phyloP scores from a whole-genome alignment of 1,140 invertebrate species.

The Stratiolaelaps scimitus region DNA sequence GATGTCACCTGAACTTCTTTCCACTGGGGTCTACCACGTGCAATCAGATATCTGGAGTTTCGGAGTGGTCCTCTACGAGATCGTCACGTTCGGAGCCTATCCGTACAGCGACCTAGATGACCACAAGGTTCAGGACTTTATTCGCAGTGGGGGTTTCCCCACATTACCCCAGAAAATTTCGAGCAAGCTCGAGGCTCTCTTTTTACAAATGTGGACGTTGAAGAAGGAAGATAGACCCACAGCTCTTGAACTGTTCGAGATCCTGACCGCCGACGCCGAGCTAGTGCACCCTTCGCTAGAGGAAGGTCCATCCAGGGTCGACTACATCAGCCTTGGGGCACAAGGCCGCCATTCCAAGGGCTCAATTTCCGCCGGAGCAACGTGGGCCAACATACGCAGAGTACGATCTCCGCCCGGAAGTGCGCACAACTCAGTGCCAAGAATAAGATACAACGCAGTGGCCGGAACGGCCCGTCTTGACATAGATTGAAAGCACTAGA shows the following conservation, averaged over 20 bases:
- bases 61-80: constrained; percentile 68
- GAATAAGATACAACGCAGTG: no score
- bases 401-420: no score
- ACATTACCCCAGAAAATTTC: constrained; percentile 48
- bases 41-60: constrained; percentile 75
- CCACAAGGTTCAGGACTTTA: constrained; percentile 63
- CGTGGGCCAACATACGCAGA: no score
- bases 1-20: constrained; percentile 76
- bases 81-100: constrained; percentile 72
- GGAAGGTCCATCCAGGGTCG: not conserved
- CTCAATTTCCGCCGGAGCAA: no score
- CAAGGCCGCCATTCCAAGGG: no score
- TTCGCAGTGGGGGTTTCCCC: constrained; percentile 59
- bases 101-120: constrained; percentile 75
- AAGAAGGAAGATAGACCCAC: constrained; percentile 56
- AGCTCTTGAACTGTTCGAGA: constrained; percentile 62
- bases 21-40: constrained; percentile 64
- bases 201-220: constrained; percentile 61
- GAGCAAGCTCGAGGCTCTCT: constrained; percentile 51
- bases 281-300: constrained; percentile 64
- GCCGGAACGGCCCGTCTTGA: no score
- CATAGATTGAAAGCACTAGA: no score
- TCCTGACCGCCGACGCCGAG: constrained; percentile 59
- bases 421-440: no score
- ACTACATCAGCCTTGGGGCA: no score